Evolutionary conservation across 2,113 vertebrate species (phyloP).

Genomic region (Erinaceus europaeus): DNA sequence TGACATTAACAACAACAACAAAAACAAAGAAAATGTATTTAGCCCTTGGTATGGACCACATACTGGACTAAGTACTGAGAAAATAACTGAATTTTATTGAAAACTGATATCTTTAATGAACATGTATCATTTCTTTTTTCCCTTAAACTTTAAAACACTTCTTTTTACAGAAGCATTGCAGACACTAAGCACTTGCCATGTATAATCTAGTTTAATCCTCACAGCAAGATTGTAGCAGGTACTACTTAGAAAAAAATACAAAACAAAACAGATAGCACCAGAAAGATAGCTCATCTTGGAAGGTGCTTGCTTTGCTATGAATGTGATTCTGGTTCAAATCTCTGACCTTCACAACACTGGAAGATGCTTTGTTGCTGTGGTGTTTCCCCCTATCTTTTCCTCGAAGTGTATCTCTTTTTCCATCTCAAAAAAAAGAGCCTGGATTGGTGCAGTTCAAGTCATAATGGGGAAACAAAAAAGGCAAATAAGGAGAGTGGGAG

Average conservation of each 20-base stretch:
- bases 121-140: not conserved
- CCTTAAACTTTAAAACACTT: not conserved
- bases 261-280: too few species aligned
- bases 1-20: not conserved
- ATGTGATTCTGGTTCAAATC: too few species aligned
- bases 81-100: slow-evolving; percentile 5
- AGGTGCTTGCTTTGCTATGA: too few species aligned
- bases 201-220: not conserved
- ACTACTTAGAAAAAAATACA: not conserved
- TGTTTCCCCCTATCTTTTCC: too few species aligned
- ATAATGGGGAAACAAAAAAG: not conserved
- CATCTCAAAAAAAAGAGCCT: too few species aligned
- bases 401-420: too few species aligned
- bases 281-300: too few species aligned
- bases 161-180: not conserved
- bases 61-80: not conserved
- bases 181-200: not conserved
- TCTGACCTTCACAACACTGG: too few species aligned
- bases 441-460: too few species aligned
- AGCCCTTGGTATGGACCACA: not conserved
- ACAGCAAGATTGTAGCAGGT: not conserved
- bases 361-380: too few species aligned
- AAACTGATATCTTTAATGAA: not conserved
- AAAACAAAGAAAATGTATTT: not conserved
- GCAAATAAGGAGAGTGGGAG: not conserved